These are phyloP conservation scores for Gracilinanus agilis DNA, from an alignment of 2,113 vertebrate species.

Conservation along the genomic window DNA sequence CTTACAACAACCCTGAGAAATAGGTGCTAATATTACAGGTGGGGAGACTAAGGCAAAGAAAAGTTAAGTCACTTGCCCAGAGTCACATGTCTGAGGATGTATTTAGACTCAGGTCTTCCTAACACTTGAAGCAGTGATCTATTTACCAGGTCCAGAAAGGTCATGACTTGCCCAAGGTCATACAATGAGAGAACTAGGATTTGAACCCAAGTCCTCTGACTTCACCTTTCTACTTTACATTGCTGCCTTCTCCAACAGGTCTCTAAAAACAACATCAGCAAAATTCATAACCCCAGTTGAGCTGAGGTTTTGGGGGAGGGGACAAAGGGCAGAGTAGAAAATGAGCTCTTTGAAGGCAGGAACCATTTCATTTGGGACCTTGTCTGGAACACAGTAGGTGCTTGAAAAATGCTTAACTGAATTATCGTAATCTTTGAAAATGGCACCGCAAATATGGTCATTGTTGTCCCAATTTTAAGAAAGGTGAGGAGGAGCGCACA, in stretches of 20 bases:
- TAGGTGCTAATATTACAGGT: not conserved
- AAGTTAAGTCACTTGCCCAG: not conserved
- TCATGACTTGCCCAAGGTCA: not conserved
- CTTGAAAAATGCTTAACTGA: not conserved
- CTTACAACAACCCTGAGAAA: not conserved
- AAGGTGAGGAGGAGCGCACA: not conserved
- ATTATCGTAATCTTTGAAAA: not conserved
- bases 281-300: not conserved
- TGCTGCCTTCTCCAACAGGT: not conserved
- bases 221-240: not conserved
- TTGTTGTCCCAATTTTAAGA: not conserved
- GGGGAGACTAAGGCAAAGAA: not conserved
- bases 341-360: not conserved
- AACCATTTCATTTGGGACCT: not conserved
- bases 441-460: not conserved
- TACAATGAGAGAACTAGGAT: not conserved
- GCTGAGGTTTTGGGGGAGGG: not conserved
- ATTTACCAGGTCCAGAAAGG: not conserved
- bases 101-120: not conserved
- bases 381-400: not conserved
- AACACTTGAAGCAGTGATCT: not conserved
- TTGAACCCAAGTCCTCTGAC: not conserved
- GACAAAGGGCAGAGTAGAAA: not conserved
- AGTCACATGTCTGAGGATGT: not conserved
- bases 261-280: not conserved